phyloP scores from a whole-genome alignment of 2,888 invertebrate genomes.

The Metellina segmentata region DNA sequence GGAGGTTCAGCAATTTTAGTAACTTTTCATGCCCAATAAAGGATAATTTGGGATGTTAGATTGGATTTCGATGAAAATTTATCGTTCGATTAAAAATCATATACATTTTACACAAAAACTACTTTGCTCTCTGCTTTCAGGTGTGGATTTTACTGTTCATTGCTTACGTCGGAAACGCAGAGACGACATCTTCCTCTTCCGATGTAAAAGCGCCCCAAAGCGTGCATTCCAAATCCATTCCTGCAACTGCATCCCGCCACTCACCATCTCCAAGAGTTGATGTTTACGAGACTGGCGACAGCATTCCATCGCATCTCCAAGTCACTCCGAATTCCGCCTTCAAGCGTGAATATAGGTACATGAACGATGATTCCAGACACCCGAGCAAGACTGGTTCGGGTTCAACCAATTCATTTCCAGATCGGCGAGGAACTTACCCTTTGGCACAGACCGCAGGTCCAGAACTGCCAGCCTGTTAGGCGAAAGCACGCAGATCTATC shows the following conservation, averaged over 20 bases:
- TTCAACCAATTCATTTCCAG: slow-evolving; percentile 57
- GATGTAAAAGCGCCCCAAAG: not conserved
- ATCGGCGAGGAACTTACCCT: slow-evolving; percentile 55
- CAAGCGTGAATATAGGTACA: slow-evolving; percentile 5
- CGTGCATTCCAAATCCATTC: not conserved
- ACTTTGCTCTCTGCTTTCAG: slow-evolving; percentile 7
- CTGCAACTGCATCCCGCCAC: not conserved
- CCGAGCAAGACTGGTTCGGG: slow-evolving; percentile 45
- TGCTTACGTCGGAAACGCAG: not conserved
- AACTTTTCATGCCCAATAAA: no score
- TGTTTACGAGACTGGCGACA: not conserved
- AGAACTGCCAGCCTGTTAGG: slow-evolving; percentile 33
- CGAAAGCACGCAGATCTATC: slow-evolving; percentile 49
- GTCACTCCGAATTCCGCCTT: not conserved
- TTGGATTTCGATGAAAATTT: not conserved
- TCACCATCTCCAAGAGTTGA: not conserved
- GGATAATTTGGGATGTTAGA: no score
- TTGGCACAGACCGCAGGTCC: not conserved
- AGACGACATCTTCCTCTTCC: not conserved
- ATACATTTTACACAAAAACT: not conserved
- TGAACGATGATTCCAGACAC: not conserved
- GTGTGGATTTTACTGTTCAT: not conserved
- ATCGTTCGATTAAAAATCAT: not conserved
- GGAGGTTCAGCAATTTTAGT: no score
- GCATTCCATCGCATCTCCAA: not conserved